Conservation (phyloP, 1,140 invertebrate genomes). For the Pogonomyrmex californicus region DNA sequence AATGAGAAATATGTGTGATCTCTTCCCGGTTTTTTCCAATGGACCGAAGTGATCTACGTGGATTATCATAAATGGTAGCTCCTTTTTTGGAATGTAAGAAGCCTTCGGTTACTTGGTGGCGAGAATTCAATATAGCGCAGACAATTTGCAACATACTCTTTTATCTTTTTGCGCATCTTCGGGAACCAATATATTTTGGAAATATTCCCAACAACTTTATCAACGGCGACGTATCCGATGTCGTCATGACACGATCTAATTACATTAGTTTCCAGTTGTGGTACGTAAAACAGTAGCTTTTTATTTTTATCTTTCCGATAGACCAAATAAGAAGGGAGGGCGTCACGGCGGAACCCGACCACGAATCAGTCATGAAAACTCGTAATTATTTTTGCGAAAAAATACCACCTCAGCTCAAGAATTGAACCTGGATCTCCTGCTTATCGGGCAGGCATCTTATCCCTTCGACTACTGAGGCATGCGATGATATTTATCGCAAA, state of each 20-base stretch:
- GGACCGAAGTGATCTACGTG: conserved; percentile 49
- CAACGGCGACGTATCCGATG: conserved; percentile 4
- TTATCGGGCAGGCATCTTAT: too few relatives aligned
- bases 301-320: neutral
- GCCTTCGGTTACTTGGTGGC: neutral
- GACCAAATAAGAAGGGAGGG: too few relatives aligned
- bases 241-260: conserved; percentile 9
- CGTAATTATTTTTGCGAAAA: too few relatives aligned
- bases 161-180: neutral
- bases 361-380: too few relatives aligned
- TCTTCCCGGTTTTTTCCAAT: neutral
- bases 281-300: conserved; percentile 42
- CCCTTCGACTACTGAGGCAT: too few relatives aligned
- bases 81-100: conserved; percentile 1
- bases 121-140: conserved; percentile 17
- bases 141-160: conserved; percentile 21
- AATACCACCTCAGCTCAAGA: too few relatives aligned
- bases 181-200: conserved; percentile 32
- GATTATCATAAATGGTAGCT: neutral
- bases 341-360: too few relatives aligned
- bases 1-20: conserved; percentile 15
- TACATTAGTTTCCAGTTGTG: conserved; percentile 3
- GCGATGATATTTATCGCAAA: too few relatives aligned
- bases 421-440: too few relatives aligned
- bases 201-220: neutral